Base-by-base conservation (phyloP, 1,140 invertebrate genomes). In the Apis florea region DNA sequence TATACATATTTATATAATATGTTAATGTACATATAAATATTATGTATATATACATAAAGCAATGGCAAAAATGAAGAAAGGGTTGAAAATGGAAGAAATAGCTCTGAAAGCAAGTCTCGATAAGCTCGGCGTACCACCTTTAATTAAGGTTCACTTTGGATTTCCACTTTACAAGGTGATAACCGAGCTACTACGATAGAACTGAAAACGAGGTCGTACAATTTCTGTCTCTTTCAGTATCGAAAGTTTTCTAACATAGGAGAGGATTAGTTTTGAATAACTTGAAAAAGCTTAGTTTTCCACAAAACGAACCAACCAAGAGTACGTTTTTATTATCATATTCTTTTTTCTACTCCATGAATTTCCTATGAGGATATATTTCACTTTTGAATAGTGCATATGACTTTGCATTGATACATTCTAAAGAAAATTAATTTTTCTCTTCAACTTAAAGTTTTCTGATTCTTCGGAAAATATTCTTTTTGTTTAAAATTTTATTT, bases 141-240 rank as follows among this genome's bases (percentile, higher is more conserved):
- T 70, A 82, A 82, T 82, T 82, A 77, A 77, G 66, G 80, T 64
- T 77, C 64, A 77, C 73, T 63, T 82, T 74, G 79, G 66, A 82
- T 82, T 76, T 82, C 71, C 72, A 70, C 79, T 81, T 81, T 74
- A 67, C 40, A 74, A 80, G 53, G 70, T 74, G 53, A 61, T 73
- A 80, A 74, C 69, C 69, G 40, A 80, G 63, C 71, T 63, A 40
- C 26, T 31, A 59, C 40, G 58, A 47, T 26, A 26, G 10, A 77
- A 53, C 40, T 51, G 58, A 64, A 59, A 72, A 78, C 53, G 31
- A 77, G 64, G 68, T 63, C 59, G 67, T 54, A 69, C 31, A 26
- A 58, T 81, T 49, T 81, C 59, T 53, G 51, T 53, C 67, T 59
- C 15, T 26, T 63, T 76, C 49, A 2, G 15, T 49, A 51, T 68